A percentile compares a stretch with the other conserved stretches of the same genome.
phyloP scores from a whole-genome alignment of 2,113 vertebrate species.

The Phocoena phocoena region DNA sequence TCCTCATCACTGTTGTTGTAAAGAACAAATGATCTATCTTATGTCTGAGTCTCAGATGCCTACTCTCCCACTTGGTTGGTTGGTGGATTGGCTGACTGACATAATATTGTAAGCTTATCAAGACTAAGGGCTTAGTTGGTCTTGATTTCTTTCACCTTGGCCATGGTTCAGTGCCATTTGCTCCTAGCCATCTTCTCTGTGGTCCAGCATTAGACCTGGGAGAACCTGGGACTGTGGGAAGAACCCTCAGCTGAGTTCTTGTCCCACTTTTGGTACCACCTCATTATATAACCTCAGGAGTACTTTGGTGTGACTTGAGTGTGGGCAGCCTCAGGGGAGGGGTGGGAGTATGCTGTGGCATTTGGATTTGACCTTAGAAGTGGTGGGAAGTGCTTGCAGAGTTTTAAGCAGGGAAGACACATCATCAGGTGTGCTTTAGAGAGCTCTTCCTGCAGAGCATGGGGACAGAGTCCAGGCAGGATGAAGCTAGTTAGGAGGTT shows the following conservation, averaged over 20 bases:
- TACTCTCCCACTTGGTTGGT: not conserved
- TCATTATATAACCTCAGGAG: not conserved
- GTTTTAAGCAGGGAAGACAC: not conserved
- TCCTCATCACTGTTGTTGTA: not conserved
- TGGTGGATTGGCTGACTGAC: not conserved
- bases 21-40: not conserved
- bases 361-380: not conserved
- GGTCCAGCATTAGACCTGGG: not conserved
- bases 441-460: not conserved
- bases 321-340: not conserved
- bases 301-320: not conserved
- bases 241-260: not conserved
- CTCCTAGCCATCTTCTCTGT: not conserved
- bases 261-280: not conserved
- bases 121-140: not conserved
- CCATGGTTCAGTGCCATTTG: not conserved
- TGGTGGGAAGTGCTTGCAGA: not conserved
- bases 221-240: not conserved
- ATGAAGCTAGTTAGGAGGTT: not conserved
- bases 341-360: fast-evolving
- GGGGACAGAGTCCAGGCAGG: not conserved
- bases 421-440: not conserved
- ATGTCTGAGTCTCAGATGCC: not conserved
- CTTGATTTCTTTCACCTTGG: not conserved
- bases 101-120: not conserved